A percentile compares a stretch with the other conserved stretches of the same genome.
Evolutionary conservation across 2,797 vertebrate genomes (phyloP).

Genomic region (Enteromius viviparus): DNA sequence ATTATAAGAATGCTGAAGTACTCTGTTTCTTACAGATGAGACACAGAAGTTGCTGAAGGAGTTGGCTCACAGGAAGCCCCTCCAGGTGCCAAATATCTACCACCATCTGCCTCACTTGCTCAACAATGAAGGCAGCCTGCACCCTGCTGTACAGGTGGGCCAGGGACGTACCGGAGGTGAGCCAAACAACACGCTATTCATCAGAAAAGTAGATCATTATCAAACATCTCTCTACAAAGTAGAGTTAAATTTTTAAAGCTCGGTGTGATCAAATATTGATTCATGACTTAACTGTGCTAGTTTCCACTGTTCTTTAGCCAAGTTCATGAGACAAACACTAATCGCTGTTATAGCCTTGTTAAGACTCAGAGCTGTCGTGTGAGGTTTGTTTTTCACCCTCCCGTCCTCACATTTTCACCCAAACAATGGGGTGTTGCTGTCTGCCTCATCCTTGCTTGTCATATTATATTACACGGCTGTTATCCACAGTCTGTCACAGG

Average conservation of each 20-base stretch:
- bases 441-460: slow-evolving; percentile 14
- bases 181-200: slow-evolving; percentile 17
- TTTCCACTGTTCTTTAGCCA: background rate
- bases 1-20: background rate
- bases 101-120: slow-evolving; percentile 98
- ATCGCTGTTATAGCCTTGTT: background rate
- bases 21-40: slow-evolving; percentile 81
- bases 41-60: slow-evolving; percentile 96
- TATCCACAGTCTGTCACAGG: slow-evolving; percentile 5
- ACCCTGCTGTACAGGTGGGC: slow-evolving; percentile 93
- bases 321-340: background rate
- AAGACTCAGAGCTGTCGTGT: background rate
- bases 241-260: too few species aligned
- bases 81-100: slow-evolving; percentile 99
- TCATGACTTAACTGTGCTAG: background rate
- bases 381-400: background rate
- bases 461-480: slow-evolving; percentile 23
- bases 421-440: slow-evolving; percentile 10
- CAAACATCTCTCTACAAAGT: background rate
- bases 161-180: slow-evolving; percentile 94
- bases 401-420: slow-evolving; percentile 9
- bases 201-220: background rate
- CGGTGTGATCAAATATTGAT: background rate
- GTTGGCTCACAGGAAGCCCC: slow-evolving; percentile 88
- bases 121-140: slow-evolving; percentile 95